Evolutionary conservation across 2,113 vertebrate genomes (phyloP).

Genomic region (Takifugu bimaculatus): DNA sequence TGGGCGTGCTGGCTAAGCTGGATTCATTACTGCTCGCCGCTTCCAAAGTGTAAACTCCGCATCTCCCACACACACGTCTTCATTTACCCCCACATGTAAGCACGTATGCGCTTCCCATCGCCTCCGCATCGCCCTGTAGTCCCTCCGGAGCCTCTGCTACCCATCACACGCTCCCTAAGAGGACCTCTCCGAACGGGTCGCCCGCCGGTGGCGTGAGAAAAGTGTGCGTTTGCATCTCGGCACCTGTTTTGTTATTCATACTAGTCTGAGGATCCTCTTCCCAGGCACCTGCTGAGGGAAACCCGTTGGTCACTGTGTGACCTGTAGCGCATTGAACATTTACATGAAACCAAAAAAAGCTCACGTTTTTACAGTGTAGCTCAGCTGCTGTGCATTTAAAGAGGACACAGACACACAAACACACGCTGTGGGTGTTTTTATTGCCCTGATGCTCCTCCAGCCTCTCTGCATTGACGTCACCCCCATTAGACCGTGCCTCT

Average conservation of each 20-base stretch:
- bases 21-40: constrained; percentile 48
- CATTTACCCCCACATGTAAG: constrained; percentile 5
- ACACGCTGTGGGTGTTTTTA: constrained; percentile 38
- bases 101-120: constrained; percentile 9
- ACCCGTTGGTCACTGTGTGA: not conserved
- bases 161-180: constrained; percentile 5
- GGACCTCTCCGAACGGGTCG: constrained; percentile 25
- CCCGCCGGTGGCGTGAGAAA: constrained; percentile 29
- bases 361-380: constrained; percentile 1
- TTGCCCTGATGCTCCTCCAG: constrained; percentile 48
- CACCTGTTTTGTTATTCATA: constrained; percentile 67
- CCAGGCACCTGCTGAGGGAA: constrained; percentile 53
- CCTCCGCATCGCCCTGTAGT: constrained; percentile 21
- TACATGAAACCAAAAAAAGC: too few species aligned
- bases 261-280: constrained; percentile 65
- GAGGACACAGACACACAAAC: constrained; percentile 6
- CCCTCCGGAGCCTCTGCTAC: constrained; percentile 45
- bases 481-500: constrained; percentile 62
- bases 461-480: constrained; percentile 59
- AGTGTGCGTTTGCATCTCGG: constrained; percentile 1
- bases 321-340: too few species aligned
- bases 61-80: constrained; percentile 9
- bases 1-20: constrained; percentile 47
- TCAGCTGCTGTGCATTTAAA: constrained; percentile 9
- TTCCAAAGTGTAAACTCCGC: constrained; percentile 33